Base-by-base conservation (phyloP, 2,888 invertebrate genomes). In the Agrotis segetum region DNA sequence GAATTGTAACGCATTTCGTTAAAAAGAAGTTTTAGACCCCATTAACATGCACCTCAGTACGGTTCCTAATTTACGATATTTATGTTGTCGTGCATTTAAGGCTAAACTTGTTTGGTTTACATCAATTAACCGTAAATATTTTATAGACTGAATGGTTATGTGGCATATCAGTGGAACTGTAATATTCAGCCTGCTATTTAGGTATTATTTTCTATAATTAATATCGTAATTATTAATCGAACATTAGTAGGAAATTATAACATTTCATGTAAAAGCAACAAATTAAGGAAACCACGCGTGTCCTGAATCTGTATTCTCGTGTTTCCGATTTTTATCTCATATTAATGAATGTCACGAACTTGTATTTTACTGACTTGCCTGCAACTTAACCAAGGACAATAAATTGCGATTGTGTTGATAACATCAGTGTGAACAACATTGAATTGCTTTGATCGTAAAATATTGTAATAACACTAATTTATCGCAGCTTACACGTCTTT, bases 311-410 rank as follows among this genome's bases (percentile, higher is more conserved):
- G 49, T 44, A 56, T 60, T 44, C 40, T 66, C 64, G 19, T 59
- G 58, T 80, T 67, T 58, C 55, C 40, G 74, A 77, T 66, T 34
- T 63, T 59, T 67, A 83, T 81, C 73, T 62, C 47, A 21, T 52
- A 75, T 62, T 64, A 65, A 73, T 53, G 53, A 69, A 55, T 50
- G 69, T 67, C 65, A 64, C 52, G 2, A 19, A 67, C 66, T 67
- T 11, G 4, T 59, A 21, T 64, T 63, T 74, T 80, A 76, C 64
- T 67, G 46, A 50, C 74, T 59, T 74, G 24, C 67, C 66, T 47
- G 44, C 24, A 53, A 53, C 63, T 61, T 65, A 63, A 71, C 67
- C 9, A 34, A 7, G 3, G 17, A 40, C 53, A 24, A 71, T 77
- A 74, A 83, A 70, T 68, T 40, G 29, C 17, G 13, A 56, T 73